Evolutionary conservation across 2,888 invertebrate genomes (phyloP).

Genomic region (Candidula unifasciata): DNA sequence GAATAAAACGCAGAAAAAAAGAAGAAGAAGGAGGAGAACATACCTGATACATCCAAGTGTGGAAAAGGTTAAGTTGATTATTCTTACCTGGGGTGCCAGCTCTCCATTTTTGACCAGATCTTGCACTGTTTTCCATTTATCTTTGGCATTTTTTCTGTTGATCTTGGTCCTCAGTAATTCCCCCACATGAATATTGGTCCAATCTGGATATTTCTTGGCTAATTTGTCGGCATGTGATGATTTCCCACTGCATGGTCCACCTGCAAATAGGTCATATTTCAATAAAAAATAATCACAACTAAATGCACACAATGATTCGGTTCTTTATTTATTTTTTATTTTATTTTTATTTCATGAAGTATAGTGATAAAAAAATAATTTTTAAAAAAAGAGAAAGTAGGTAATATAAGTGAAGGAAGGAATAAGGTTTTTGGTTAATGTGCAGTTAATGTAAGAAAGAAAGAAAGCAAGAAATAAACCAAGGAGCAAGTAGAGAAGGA

Average conservation of each 20-base stretch:
- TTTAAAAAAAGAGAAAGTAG: background rate
- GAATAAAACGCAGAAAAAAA: background rate
- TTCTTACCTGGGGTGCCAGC: slow-evolving; percentile 73
- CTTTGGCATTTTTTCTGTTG: slow-evolving; percentile 65
- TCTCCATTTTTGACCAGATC: slow-evolving; percentile 72
- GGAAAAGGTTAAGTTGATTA: too few species aligned
- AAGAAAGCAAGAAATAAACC: too few species aligned
- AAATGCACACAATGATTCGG: background rate
- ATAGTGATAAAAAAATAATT: background rate
- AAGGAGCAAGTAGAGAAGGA: background rate
- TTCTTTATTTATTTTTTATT: too few species aligned
- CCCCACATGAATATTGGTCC: slow-evolving; percentile 76
- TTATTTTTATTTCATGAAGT: too few species aligned
- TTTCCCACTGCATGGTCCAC: slow-evolving; percentile 94
- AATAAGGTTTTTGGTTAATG: too few species aligned
- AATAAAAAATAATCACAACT: background rate
- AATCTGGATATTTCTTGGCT: slow-evolving; percentile 81
- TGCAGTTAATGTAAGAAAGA: too few species aligned
- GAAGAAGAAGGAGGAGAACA: background rate
- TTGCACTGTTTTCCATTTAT: slow-evolving; percentile 68
- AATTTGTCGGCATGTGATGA: slow-evolving; percentile 94
- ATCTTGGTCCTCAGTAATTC: slow-evolving; percentile 75
- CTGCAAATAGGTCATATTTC: slow-evolving; percentile 54
- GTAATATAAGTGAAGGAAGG: too few species aligned
- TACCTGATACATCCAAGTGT: background rate